Percentiles rank a stretch among this genome's conserved stretches.
These are phyloP conservation scores for Takifugu flavidus DNA, from an alignment of 2,113 vertebrate genomes.

Conservation along the genomic window DNA sequence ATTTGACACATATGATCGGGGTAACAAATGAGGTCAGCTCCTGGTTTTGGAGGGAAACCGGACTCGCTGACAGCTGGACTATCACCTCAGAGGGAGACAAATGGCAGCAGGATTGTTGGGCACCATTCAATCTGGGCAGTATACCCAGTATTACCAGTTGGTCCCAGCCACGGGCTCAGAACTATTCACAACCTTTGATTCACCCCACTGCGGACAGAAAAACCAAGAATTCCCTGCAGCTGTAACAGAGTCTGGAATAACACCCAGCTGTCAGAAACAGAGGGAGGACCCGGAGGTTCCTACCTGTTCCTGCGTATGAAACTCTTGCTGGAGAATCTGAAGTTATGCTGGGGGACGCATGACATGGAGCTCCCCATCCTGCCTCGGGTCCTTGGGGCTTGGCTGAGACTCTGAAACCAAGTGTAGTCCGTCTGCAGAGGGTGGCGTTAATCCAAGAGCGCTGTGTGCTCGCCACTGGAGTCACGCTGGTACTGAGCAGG, in stretches of 20 bases:
- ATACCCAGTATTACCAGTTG: constrained; percentile 34
- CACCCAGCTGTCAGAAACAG: constrained; percentile 24
- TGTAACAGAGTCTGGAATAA: constrained; percentile 47
- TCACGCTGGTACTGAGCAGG: constrained; percentile 61
- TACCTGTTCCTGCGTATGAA: constrained; percentile 82
- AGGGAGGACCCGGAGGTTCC: constrained; percentile 18
- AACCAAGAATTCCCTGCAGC: constrained; percentile 48
- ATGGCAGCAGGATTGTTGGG: constrained; percentile 58
- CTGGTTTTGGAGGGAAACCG: constrained; percentile 43
- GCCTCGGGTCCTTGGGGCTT: constrained; percentile 14
- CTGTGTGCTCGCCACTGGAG: constrained; percentile 37
- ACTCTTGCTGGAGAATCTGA: constrained; percentile 78
- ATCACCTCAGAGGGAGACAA: constrained; percentile 55
- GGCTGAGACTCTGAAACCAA: constrained; percentile 16
- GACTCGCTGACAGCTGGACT: constrained; percentile 52
- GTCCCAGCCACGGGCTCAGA: constrained; percentile 36
- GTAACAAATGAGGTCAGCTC: constrained; percentile 28
- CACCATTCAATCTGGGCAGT: constrained; percentile 34
- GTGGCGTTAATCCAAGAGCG: constrained; percentile 62
- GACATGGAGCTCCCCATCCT: constrained; percentile 80
- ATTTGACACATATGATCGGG: constrained; percentile 4
- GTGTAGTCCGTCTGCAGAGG: constrained; percentile 38
- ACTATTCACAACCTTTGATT: constrained; percentile 50
- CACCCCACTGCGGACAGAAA: constrained; percentile 48
- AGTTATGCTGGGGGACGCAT: constrained; percentile 78